A percentile compares a stretch with the other conserved stretches of the same genome.
Evolutionary conservation across 2,113 vertebrate genomes (phyloP).

Genomic region (Leptodactylus fuscus): DNA sequence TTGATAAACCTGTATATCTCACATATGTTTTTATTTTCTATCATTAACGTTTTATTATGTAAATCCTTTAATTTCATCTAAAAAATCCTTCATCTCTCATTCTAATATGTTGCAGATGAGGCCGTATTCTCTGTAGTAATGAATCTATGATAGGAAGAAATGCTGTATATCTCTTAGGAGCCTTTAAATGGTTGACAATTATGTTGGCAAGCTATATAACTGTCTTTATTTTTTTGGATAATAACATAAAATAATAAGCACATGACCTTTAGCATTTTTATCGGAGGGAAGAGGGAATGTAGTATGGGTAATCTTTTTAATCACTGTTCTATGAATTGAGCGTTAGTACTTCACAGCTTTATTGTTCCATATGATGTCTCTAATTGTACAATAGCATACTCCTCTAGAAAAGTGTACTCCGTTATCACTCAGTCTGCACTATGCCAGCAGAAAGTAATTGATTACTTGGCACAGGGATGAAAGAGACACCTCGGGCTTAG

Average conservation of each 20-base stretch:
- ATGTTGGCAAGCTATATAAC: not conserved
- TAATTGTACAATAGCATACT: slow-evolving; percentile 58
- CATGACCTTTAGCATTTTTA: slow-evolving; percentile 7
- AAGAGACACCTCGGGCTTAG: slow-evolving; percentile 55
- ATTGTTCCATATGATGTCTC: slow-evolving; percentile 44
- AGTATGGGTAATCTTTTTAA: slow-evolving; percentile 23
- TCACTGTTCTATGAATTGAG: slow-evolving; percentile 36
- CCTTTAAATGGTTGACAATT: not conserved
- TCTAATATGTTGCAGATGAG: not conserved
- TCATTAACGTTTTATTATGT: not conserved
- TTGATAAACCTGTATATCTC: not conserved
- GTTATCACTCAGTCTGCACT: slow-evolving; percentile 54
- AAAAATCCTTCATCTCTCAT: not conserved
- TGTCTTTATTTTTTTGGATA: slow-evolving; percentile 16
- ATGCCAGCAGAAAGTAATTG: slow-evolving; percentile 58
- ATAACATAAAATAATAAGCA: slow-evolving; percentile 3
- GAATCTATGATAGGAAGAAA: not conserved
- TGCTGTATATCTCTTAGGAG: not conserved
- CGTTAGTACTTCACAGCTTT: slow-evolving; percentile 22
- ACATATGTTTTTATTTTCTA: slow-evolving; percentile 1
- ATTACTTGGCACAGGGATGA: slow-evolving; percentile 59
- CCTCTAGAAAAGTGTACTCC: slow-evolving; percentile 34
- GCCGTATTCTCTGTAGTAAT: not conserved
- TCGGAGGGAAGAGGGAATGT: slow-evolving; percentile 2
- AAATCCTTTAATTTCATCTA: not conserved